Evolutionary conservation across 1,140 invertebrate species (phyloP).

Genomic region (Bombus consobrinus): DNA sequence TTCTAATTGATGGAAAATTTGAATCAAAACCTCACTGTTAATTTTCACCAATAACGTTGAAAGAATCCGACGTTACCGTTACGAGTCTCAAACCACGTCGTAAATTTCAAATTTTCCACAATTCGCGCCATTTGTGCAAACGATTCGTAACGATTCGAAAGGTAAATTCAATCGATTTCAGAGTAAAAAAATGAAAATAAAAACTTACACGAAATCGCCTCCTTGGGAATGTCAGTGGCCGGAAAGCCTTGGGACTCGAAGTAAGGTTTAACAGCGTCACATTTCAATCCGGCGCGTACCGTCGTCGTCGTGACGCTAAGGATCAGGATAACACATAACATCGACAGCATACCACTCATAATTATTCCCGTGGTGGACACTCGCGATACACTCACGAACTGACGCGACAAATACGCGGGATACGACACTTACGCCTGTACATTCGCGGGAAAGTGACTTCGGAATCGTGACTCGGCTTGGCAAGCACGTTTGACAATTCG

Average conservation of each 20-base stretch:
- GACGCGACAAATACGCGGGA: conserved; percentile 28
- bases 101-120: neutral
- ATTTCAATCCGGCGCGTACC: conserved; percentile 72
- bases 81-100: too few species aligned
- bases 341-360: conserved; percentile 71
- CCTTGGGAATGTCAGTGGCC: conserved; percentile 78
- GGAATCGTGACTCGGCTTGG: neutral
- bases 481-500: conserved; percentile 7
- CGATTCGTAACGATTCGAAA: neutral
- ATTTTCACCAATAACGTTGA: neutral
- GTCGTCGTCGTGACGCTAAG: conserved; percentile 66
- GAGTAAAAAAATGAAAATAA: neutral
- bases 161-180: neutral
- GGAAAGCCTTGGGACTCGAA: conserved; percentile 79
- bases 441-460: conserved; percentile 22
- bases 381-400: conserved; percentile 52
- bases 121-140: neutral
- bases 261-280: conserved; percentile 76
- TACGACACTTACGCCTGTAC: conserved; percentile 45
- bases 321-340: conserved; percentile 72
- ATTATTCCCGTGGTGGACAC: conserved; percentile 51
- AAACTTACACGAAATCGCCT: conserved; percentile 79
- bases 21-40: too few species aligned
- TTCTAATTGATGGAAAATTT: neutral
- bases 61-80: neutral